Conservation (phyloP, 2,797 vertebrate species). For the Aphelocoma californica region DNA sequence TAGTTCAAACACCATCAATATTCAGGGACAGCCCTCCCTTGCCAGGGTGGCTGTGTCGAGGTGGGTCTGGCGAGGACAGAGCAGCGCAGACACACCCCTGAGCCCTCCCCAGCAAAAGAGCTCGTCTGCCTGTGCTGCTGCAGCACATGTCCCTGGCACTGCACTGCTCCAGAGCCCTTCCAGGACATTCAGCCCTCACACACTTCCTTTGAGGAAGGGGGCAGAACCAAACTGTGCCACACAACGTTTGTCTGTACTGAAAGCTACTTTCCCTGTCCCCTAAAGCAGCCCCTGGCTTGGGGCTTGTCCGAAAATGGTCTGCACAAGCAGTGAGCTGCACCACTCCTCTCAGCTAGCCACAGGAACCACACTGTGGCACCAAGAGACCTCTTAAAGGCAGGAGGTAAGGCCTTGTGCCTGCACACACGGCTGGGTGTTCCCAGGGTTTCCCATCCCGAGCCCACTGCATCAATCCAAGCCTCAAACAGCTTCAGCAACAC, state of each 20-base stretch:
- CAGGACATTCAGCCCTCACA: neutral
- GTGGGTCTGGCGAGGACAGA: neutral
- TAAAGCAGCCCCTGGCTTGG: neutral
- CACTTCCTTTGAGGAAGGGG: neutral
- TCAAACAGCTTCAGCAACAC: neutral
- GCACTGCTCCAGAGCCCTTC: neutral
- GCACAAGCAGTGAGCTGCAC: neutral
- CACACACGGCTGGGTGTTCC: neutral
- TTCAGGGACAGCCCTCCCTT: neutral
- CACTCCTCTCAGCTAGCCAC: neutral
- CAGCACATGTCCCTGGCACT: fast-evolving
- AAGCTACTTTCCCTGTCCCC: neutral
- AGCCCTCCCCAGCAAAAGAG: neutral
- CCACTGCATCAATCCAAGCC: neutral
- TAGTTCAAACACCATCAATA: slow-evolving; percentile 40
- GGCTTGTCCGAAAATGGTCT: neutral
- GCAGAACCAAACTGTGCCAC: neutral
- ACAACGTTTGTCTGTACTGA: neutral
- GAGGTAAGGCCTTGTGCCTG: neutral
- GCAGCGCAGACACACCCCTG: neutral
- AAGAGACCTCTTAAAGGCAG: neutral
- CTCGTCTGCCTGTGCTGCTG: neutral
- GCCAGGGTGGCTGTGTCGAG: neutral
- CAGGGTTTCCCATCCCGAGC: neutral
- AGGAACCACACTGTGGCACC: neutral